A percentile compares a stretch with the other conserved stretches of the same genome.
Conservation (phyloP, 2,113 vertebrate genomes). For the Xyliphius kryptos region DNA sequence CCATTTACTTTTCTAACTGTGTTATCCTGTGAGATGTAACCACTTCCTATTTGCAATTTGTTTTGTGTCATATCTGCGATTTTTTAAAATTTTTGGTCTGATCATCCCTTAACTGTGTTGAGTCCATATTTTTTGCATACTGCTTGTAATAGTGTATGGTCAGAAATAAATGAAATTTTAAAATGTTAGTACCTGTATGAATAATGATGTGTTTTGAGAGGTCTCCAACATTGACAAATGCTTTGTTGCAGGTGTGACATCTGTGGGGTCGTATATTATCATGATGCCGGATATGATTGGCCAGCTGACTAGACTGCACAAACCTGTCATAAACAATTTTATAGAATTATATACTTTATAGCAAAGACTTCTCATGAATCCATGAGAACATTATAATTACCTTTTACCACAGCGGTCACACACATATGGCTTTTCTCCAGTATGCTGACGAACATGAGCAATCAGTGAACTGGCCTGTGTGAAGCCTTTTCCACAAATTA, state of each 20-base stretch:
- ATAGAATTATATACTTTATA: too few species aligned
- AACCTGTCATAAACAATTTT: conserved; percentile 65
- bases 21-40: too few species aligned
- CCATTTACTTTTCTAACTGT: too few species aligned
- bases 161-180: neutral
- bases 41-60: too few species aligned
- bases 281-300: conserved; percentile 97
- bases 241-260: conserved; percentile 91
- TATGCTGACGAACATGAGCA: conserved; percentile 94
- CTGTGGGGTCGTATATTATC: conserved; percentile 97
- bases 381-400: too few species aligned
- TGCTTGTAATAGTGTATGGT: too few species aligned
- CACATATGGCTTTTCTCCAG: conserved; percentile 95
- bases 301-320: conserved; percentile 94
- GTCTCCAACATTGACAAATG: conserved; percentile 95
- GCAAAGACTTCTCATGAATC: too few species aligned
- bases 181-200: conserved; percentile 77
- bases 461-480: conserved; percentile 97
- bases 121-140: too few species aligned
- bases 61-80: too few species aligned
- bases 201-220: conserved; percentile 98
- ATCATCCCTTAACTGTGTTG: too few species aligned
- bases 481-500: conserved; percentile 92
- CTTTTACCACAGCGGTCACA: conserved; percentile 97
- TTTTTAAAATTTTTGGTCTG: too few species aligned